phyloP scores from a whole-genome alignment of 2,113 vertebrate species.

The Gymnogyps californianus region DNA sequence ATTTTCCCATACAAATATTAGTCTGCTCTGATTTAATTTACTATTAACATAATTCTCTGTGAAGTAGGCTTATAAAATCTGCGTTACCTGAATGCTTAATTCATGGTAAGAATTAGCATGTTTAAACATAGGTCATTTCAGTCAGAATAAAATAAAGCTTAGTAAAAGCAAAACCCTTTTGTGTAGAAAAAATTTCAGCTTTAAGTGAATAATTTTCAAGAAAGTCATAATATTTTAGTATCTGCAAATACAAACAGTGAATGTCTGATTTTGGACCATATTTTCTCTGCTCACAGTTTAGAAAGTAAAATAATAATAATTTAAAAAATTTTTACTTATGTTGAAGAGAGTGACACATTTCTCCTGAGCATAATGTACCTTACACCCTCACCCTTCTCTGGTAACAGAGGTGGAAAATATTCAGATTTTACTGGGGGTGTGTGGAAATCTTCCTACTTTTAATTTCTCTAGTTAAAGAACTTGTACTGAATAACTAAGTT shows the following conservation, averaged over 20 bases:
- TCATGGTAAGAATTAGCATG: background rate
- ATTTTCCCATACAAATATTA: background rate
- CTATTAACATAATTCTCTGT: background rate
- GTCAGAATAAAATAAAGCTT: background rate
- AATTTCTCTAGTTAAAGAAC: background rate
- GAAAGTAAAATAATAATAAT: background rate
- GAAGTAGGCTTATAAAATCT: background rate
- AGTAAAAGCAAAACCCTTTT: background rate
- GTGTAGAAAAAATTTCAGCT: background rate
- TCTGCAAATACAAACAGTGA: background rate
- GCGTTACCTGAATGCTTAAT: background rate
- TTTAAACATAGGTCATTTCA: background rate
- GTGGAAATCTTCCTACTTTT: accelerated
- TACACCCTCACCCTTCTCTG: background rate
- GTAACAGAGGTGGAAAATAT: background rate
- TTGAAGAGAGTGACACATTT: background rate
- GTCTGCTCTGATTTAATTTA: background rate
- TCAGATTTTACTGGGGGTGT: too few species aligned
- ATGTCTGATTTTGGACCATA: background rate
- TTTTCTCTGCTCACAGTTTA: background rate
- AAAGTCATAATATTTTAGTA: background rate
- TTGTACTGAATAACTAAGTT: background rate
- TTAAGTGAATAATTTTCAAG: background rate
- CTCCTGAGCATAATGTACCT: background rate
- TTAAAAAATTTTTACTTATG: background rate